These are phyloP conservation scores for Coranthus polyacanthus DNA, from an alignment of 2,797 vertebrate species.

Conservation along the genomic window DNA sequence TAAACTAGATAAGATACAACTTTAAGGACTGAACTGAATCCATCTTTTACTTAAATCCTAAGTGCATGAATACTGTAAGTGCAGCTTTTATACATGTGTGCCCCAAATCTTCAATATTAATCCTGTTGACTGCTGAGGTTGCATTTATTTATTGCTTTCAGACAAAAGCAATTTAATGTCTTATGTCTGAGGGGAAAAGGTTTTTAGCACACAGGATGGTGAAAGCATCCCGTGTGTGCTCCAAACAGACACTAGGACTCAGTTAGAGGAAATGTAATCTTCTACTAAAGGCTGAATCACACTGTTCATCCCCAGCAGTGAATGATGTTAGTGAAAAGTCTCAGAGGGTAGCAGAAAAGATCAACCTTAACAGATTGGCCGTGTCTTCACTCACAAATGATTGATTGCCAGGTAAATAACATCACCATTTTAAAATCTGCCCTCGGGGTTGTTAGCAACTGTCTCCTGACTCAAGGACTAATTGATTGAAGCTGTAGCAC, in stretches of 20 bases:
- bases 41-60: constrained; percentile 14
- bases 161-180: constrained; percentile 43
- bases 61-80: constrained; percentile 3
- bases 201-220: constrained; percentile 35
- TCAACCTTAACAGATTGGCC: constrained; percentile 60
- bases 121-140: not conserved
- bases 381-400: constrained; percentile 51
- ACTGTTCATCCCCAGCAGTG: constrained; percentile 53
- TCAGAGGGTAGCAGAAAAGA: constrained; percentile 54
- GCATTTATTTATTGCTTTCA: constrained; percentile 12
- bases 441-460: constrained; percentile 50
- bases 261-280: constrained; percentile 57
- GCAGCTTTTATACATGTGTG: constrained; percentile 8
- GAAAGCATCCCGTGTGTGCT: constrained; percentile 33
- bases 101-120: constrained; percentile 14
- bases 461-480: constrained; percentile 57
- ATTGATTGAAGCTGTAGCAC: constrained; percentile 45
- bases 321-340: constrained; percentile 55
- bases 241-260: constrained; percentile 23
- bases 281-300: constrained; percentile 37
- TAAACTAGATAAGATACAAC: too few relatives aligned
- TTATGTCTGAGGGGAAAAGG: constrained; percentile 10
- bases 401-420: constrained; percentile 74
- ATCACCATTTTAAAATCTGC: constrained; percentile 71
- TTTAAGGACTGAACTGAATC: constrained; percentile 3